phyloP scores from a whole-genome alignment of 1,140 invertebrate species.

The Rhizoglyphus robini region DNA sequence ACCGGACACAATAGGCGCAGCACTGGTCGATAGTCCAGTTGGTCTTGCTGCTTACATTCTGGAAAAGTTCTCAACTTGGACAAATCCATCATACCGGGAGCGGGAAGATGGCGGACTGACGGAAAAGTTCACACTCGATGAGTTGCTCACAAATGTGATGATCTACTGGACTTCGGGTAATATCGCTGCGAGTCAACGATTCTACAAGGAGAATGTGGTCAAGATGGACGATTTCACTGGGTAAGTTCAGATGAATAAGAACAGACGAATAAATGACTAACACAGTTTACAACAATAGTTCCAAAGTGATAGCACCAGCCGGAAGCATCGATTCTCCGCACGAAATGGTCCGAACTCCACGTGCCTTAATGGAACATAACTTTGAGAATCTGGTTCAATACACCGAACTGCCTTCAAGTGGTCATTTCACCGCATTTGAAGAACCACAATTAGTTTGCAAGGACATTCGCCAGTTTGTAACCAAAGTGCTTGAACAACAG shows the following conservation, averaged over 20 bases:
- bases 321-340: conserved; percentile 33
- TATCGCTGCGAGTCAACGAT: no score
- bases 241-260: conserved; percentile 44
- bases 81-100: conserved; percentile 20
- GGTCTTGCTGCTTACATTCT: conserved; percentile 67
- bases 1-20: no score
- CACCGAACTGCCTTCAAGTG: conserved; percentile 40
- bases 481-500: not conserved
- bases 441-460: conserved; percentile 39
- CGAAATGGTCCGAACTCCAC: conserved; percentile 32
- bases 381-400: conserved; percentile 31
- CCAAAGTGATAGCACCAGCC: conserved; percentile 30
- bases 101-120: conserved; percentile 57
- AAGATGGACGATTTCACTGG: conserved; percentile 57
- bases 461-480: conserved; percentile 17
- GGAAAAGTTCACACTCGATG: conserved; percentile 47
- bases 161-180: no score
- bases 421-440: conserved; percentile 74
- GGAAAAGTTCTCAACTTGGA: conserved; percentile 58
- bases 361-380: not conserved
- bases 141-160: conserved; percentile 74
- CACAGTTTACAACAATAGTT: not conserved
- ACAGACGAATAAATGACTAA: conserved; percentile 35
- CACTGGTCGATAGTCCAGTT: no score
- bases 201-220: no score